phyloP scores from a whole-genome alignment of 2,888 invertebrate genomes.

The Tinea semifulvella region DNA sequence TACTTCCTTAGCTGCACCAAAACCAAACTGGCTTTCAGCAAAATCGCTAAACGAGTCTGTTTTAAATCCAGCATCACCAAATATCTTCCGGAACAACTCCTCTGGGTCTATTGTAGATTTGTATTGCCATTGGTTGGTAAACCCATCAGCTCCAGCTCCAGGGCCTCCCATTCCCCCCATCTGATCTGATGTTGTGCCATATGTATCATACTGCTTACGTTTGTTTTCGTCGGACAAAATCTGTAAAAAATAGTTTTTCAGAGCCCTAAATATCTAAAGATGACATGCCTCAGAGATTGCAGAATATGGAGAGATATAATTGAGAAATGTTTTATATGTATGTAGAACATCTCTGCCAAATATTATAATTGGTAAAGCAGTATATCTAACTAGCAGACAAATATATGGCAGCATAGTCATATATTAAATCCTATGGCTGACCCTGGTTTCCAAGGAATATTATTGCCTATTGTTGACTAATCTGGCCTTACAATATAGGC shows the following conservation, averaged over 20 bases:
- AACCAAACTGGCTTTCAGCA: constrained; percentile 89
- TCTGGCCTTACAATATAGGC: no score
- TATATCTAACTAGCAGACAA: no score
- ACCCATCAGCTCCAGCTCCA: constrained; percentile 67
- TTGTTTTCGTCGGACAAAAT: constrained; percentile 91
- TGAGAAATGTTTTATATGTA: no score
- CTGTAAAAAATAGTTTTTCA: constrained; percentile 55
- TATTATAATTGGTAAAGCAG: no score
- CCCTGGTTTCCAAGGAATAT: no score
- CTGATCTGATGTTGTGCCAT: constrained; percentile 87
- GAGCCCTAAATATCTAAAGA: no score
- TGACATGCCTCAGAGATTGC: no score
- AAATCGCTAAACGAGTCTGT: constrained; percentile 79
- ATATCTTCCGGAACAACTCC: constrained; percentile 95
- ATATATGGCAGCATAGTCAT: no score
- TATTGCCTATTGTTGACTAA: no score
- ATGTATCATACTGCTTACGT: constrained; percentile 92
- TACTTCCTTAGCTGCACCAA: constrained; percentile 92
- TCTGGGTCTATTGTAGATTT: constrained; percentile 93
- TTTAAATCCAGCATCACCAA: constrained; percentile 84
- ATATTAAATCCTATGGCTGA: no score
- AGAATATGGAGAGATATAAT: no score
- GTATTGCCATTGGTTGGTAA: constrained; percentile 83
- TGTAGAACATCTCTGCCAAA: no score
- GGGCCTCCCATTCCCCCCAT: constrained; percentile 78